Percentiles rank a stretch among this genome's conserved stretches.
phyloP scores from a whole-genome alignment of 1,140 invertebrate species.

The Listronotus bonariensis region DNA sequence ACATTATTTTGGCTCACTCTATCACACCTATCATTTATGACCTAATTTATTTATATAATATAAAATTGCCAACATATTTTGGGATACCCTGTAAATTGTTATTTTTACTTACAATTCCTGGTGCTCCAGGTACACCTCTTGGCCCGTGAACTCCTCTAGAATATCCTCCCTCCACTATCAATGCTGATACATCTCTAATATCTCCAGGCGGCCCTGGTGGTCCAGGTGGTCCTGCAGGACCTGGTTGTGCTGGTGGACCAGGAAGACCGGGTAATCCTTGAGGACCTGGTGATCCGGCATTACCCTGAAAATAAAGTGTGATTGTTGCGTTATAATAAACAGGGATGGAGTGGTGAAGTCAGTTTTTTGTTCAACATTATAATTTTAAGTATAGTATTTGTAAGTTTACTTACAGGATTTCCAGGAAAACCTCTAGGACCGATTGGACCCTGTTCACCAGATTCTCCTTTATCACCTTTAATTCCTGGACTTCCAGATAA shows the following conservation, averaged over 20 bases:
- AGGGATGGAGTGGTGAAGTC: no score
- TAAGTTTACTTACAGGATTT: slow-evolving; percentile 7
- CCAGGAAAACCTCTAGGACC: slow-evolving; percentile 67
- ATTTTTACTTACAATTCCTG: slow-evolving; percentile 47
- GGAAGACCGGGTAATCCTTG: slow-evolving; percentile 53
- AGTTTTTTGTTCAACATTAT: background rate
- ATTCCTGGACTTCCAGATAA: slow-evolving; percentile 55
- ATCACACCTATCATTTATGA: no score
- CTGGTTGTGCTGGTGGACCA: slow-evolving; percentile 43
- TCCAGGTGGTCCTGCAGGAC: slow-evolving; percentile 44
- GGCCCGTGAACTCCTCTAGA: slow-evolving; percentile 50
- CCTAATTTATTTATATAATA: no score
- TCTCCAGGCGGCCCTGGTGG: slow-evolving; percentile 44
- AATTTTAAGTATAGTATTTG: background rate
- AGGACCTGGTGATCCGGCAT: slow-evolving; percentile 38
- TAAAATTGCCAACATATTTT: no score
- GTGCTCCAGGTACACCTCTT: slow-evolving; percentile 52
- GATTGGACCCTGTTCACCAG: slow-evolving; percentile 61
- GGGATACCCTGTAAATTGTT: slow-evolving; percentile 6
- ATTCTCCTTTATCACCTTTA: slow-evolving; percentile 59
- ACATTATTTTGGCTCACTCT: no score
- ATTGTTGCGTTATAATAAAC: no score
- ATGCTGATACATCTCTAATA: slow-evolving; percentile 35
- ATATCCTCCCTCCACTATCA: slow-evolving; percentile 37
- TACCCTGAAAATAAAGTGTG: slow-evolving; percentile 29